Evolutionary conservation across 2,113 vertebrate genomes (phyloP), one percentile per base, ranked within the genome.

Genomic region (Lepus timidus): DNA sequence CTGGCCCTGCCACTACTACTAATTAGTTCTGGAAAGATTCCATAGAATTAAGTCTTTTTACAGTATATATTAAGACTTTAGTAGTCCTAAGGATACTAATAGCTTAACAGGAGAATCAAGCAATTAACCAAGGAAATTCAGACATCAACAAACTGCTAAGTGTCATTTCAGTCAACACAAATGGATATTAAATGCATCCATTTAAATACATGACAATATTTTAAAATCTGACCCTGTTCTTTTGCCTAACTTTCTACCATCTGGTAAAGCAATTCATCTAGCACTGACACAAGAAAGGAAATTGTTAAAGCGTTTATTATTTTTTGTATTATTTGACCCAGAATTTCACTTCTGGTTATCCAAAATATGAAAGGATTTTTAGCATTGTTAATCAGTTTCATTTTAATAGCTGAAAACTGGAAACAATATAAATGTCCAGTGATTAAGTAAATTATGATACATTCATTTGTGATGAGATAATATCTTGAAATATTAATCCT

Each of bases 381-480:
- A 94, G 83, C 70, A 67, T 20, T 95, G 92, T 96, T 96, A 96
- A 95, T 96, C 83, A 90, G 93, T 96, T 76, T 90, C 94, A 80
- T 95, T 96, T 92, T 96, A 95, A 97, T 91, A 95, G 92, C 95
- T 95, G 83, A 95, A 95, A 96, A 85, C 49, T 52, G 7, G 61
- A 93, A 95, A 94, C 88, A 93, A 92, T 95, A 27, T 96, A 88
- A 90, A 92, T 94, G 92, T 92, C 94, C 71, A 88, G 29, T 94
- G 82, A 97, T 96, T 90, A 95, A 96, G 76, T 87, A 95, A 97
- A 96, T 96, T 95, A 95, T 86, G 85, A 93, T 95, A 88, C 61
- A 94, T 96, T 97, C 94, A 95, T 84, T 95, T 95, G 88, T 95
- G 85, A 92, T 96, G 88, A 93, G 71, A 95, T 94, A 90, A 90